Base-by-base conservation (phyloP, 2,888 invertebrate genomes). In the Pollenia griseotomentosa region DNA sequence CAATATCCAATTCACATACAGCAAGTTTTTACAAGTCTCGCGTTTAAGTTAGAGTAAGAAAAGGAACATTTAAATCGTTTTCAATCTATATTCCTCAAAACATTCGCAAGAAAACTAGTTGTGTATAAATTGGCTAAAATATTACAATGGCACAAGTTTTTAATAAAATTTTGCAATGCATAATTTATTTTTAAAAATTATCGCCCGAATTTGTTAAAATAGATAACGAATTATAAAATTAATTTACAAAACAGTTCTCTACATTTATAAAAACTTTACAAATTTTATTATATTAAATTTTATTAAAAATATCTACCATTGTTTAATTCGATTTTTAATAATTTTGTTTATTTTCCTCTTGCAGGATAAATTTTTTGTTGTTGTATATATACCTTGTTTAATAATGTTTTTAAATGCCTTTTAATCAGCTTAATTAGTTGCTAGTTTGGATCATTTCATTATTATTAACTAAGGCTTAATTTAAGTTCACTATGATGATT, bases 81-180 rank as follows among this genome's bases (percentile, higher is more conserved):
- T 33, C 6, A 33, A 33, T 33, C 33, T 6, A 33, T 33, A 0
- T 23, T 23, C 23, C 33, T 33, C 33, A 33, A 33, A 33, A 33
- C 33, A 33, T 5, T 33, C 33, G 6, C 33, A 33, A 33, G 33
- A 33, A 33, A 33, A 33, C 33, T 33, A 33, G 33, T 33, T 33
- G 4, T 33, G 6, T 6, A 33, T 33, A 33, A 33, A 33, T 33
- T 33, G 33, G 33, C 33, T 33, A 33, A 75, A 71, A 57, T 77
- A 51, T 40, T 71, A 48, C 53, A 73, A 66, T 82, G 81, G 70
- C 61, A 55, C 23, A 48, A 23, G 65, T 66, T 73, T 73, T 55
- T 61, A 9, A 59, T 46, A n/a, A 79, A 74, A 65, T 19, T 19
- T 2, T 42, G 46, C 6, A 6, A 11, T 16, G 12, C 16, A 33